Base-by-base conservation (phyloP, 2,797 vertebrate genomes). In the Micrastur ruficollis region DNA sequence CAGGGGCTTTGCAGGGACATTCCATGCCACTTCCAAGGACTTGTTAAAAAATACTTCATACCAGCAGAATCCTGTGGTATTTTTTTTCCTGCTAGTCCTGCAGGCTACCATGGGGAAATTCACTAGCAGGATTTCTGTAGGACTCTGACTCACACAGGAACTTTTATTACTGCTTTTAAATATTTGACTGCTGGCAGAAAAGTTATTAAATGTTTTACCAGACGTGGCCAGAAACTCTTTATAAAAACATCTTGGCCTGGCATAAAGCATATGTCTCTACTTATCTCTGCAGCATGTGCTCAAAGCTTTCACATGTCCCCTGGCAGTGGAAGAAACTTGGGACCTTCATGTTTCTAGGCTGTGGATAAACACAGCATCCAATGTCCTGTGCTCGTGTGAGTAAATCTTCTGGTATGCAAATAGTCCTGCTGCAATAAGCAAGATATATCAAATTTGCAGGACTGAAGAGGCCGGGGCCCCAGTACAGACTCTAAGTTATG, bases 151-250 rank as follows among this genome's bases (percentile, higher is more conserved):
- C 79, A 74, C 66, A 85, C 25, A 88, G 71, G 87, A 94, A 90
- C 76, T 96, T 94, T 92, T 82, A 84, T 89, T 95, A 78, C 92
- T 96, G 86, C 96, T 94, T 97, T 95, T 90, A 89, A 81, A 85
- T 90, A 86, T 95, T 97, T 94, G 91, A 95, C 94, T 95, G 86
- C 81, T 96, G 92, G 86, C 95, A 96, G 95, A 61, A 34, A 91
- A 94, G 82, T 59, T 80, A 84, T 97, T 97, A 85, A 95, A 71
- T 67, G 72, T 96, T 96, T 95, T 94, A 92, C 89, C 89, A 97
- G 97, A 91, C 66, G 3, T 63, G 88, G 73, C 89, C 91, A 96
- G 85, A 95, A 95, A 92, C 38, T 85, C 81, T 85, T 90, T 85
- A 93, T 88, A 73, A 95, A 97, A 96, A 78, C 89, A 76, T 96